Conservation (phyloP, 2,888 invertebrate species). For the Boloria selene region DNA sequence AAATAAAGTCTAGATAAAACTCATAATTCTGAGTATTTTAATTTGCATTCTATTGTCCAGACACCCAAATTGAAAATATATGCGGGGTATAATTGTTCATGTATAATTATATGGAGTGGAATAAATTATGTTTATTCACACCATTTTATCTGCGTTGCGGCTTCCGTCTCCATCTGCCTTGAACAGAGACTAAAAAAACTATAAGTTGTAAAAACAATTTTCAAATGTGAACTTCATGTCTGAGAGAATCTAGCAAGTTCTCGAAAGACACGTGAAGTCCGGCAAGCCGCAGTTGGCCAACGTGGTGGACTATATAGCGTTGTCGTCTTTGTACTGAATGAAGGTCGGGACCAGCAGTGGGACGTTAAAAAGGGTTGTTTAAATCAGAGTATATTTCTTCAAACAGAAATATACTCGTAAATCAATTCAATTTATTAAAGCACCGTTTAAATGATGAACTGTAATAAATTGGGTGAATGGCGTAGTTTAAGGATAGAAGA, state of each 20-base stretch:
- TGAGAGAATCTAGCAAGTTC: too few species aligned
- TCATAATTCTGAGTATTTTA: conserved; percentile 10
- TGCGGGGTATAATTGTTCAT: conserved; percentile 8
- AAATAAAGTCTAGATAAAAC: conserved; percentile 6
- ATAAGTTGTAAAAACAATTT: not conserved
- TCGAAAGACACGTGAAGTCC: too few species aligned
- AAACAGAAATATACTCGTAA: not conserved
- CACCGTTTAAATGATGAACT: too few species aligned
- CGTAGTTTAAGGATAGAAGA: too few species aligned
- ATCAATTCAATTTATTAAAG: too few species aligned
- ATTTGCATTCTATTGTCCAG: conserved; percentile 14
- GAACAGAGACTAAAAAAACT: not conserved
- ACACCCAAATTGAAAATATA: conserved; percentile 3
- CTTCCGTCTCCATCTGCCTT: not conserved
- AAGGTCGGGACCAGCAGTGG: too few species aligned
- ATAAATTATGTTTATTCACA: conserved; percentile 15
- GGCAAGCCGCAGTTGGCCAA: too few species aligned
- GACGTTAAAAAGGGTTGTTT: too few species aligned
- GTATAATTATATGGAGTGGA: conserved; percentile 13
- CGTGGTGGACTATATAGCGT: too few species aligned
- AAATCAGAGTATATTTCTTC: too few species aligned
- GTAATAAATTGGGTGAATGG: too few species aligned
- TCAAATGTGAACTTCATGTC: not conserved
- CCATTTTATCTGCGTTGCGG: not conserved
- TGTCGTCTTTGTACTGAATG: too few species aligned